Percentiles rank a stretch among this genome's conserved stretches.
Evolutionary conservation across 2,113 vertebrate genomes (phyloP).

Genomic region (Osmerus mordax): DNA sequence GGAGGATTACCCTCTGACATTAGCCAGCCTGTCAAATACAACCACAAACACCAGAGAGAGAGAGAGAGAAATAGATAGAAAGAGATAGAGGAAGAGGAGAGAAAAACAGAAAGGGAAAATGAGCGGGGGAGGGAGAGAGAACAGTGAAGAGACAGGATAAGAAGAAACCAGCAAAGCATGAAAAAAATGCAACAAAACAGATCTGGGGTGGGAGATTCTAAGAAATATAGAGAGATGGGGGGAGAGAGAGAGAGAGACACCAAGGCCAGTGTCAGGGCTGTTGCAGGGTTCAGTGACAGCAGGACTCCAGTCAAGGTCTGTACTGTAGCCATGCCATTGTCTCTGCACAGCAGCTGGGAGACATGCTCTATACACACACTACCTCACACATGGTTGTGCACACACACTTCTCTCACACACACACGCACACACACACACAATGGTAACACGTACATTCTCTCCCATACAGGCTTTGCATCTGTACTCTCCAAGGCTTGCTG

Average conservation of each 20-base stretch:
- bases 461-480: too few relatives aligned
- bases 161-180: too few relatives aligned
- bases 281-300: background rate
- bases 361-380: background rate
- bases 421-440: conserved; percentile 2
- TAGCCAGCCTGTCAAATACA: conserved; percentile 17
- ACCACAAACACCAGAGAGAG: conserved; percentile 6
- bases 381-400: background rate
- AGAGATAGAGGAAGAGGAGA: conserved; percentile 16
- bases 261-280: background rate
- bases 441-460: too few relatives aligned
- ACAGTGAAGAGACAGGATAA: too few relatives aligned
- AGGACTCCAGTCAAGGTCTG: conserved; percentile 2
- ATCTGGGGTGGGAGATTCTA: background rate
- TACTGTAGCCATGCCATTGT: conserved; percentile 7
- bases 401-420: too few relatives aligned
- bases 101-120: background rate
- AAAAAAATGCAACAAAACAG: too few relatives aligned
- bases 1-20: conserved; percentile 50
- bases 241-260: background rate
- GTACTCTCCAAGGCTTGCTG: background rate
- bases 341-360: conserved; percentile 34
- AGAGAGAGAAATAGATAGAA: conserved; percentile 16
- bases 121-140: background rate
- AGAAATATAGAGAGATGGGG: conserved; percentile 16